Evolutionary conservation across 2,888 invertebrate genomes (phyloP), one percentile per base, ranked within the genome.

Genomic region (Stenodera caucasica): DNA sequence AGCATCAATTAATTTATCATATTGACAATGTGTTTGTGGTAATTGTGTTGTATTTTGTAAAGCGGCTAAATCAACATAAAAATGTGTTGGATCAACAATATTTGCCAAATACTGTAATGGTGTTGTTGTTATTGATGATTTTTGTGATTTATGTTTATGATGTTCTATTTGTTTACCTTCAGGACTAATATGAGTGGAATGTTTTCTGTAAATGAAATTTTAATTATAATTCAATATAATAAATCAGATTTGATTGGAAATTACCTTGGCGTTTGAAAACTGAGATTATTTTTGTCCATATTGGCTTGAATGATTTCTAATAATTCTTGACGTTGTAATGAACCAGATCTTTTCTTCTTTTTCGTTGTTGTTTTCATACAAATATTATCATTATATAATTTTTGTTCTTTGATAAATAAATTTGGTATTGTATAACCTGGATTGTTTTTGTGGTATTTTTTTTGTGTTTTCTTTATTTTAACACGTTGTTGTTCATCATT

Each of bases 211-310:
- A 57, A 51, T 6, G n/a, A n/a, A n/a, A n/a, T n/a, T n/a, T n/a
- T n/a, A n/a, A n/a, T n/a, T n/a, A n/a, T n/a, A n/a, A n/a, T n/a
- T n/a, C n/a, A n/a, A n/a, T n/a, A 45, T 6, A 62, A 52, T 26
- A 53, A 23, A 9, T 37, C 30, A 57, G 30, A 8, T 2, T 5
- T 21, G 18, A 51, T 29, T n/a, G 21, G 32, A 3, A 77, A 82
- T 78, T 81, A 91, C 91, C 90, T 89, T 78, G 88, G 86, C 79
- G 89, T 85, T 85, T 91, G 90, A 87, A 91, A 90, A 87, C 89
- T 89, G 85, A 91, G 82, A 80, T 91, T 91, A 82, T 92, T 92
- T 81, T 92, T 92, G 80, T 93, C 93, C 92, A 94, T 93, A 81
- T 93, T 94, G 69, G 92, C 91, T 81, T 93, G 90, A 77, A 94